Base-by-base conservation (phyloP, 1,140 invertebrate species). In the Drosophila melanogaster region DNA sequence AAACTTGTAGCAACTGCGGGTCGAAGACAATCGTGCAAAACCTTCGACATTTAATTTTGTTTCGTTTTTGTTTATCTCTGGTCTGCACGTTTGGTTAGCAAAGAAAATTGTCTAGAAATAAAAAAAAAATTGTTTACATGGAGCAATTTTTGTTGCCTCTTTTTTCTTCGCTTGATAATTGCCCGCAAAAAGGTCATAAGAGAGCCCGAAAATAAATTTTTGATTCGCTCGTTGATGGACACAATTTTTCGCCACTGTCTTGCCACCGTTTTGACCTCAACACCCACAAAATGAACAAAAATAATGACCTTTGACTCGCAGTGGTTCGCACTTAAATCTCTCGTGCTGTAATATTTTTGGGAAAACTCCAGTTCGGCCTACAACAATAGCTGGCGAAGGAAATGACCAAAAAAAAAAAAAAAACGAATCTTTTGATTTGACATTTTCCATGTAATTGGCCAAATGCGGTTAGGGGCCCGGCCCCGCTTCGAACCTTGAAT, bases 11-110 rank as follows among this genome's bases (percentile, higher is more conserved):
- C 10, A 8, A 33, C 50, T 49, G 12, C 51, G 65, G 49, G 49
- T 56, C 51, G 67, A 56, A 83, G 76, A 80, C 83, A 89, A 72
- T 89, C 85, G 83, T 87, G 84, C 83, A 90, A 89, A 89, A 81
- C 84, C 84, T 89, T 89, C 84, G 84, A 85, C 84, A 89, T 89
- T 89, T 89, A 89, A 89, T 90, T 89, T 90, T 69, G 77, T 71
- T 66, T 73, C 76, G 73, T 75, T 86, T 81, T 80, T 69, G 55
- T 73, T 74, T 62, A 57, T 65, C 78, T 73, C 65, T 66, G 62
- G 53, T 64, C 60, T 67, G 84, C 83, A 86, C 83, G 83, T 86
- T 86, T 73, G 67, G 71, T 71, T 74, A 61, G 67, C 67, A 73
- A 85, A 85, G 73, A 80, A 85, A 85, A 85, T 65, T 64, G 54